Evolutionary conservation across 2,888 invertebrate genomes (phyloP), one percentile per base, ranked within the genome.

Genomic region (Coleophora deauratella): DNA sequence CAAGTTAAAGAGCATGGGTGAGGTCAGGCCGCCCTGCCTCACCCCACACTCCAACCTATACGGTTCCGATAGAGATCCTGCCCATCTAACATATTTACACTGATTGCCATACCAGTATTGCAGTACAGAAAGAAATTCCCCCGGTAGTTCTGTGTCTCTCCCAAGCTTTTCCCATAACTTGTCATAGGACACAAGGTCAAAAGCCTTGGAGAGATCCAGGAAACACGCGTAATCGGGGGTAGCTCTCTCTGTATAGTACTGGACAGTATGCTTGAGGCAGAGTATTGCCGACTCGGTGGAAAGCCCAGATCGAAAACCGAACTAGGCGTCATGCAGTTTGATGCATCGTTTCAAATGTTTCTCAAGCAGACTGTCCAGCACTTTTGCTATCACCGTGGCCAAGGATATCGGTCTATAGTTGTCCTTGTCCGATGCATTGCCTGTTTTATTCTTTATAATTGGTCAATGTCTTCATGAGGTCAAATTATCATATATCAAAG

Each of bases 381-480:
- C 6, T 21, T 21, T 21, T 2, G 47, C 46, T 4, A 43, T 28
- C 4, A 41, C 28, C 7, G 47, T 47, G 3, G 46, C 47, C 10
- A 21, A 21, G 6, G 21, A 21, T 21, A 21, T n/a, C n/a, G 21
- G 21, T 21, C 21, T 21, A 21, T 21, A 50, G 15, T 55, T 52
- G 4, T 6, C 27, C 27, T 28, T 39, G 32, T 47, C 47, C 1
- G 41, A 40, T 2, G 37, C 13, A 42, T 52, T 51, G n/a, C 47
- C 50, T 1, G 52, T 50, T 33, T 41, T 47, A 35, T 51, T 50
- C 42, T 53, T 53, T 7, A 49, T 36, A 8, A 53, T 45, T 1
- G 51, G 52, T 7, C 8, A 50, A 12, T 2, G 50, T 52, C 10
- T 27, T 37, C 32, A 44, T 41, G 9, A 45, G 9, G 7, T 33